Percentiles rank a stretch among this genome's conserved stretches.
Conservation (phyloP, 2,888 invertebrate genomes). For the Podotricha telesiphe region DNA sequence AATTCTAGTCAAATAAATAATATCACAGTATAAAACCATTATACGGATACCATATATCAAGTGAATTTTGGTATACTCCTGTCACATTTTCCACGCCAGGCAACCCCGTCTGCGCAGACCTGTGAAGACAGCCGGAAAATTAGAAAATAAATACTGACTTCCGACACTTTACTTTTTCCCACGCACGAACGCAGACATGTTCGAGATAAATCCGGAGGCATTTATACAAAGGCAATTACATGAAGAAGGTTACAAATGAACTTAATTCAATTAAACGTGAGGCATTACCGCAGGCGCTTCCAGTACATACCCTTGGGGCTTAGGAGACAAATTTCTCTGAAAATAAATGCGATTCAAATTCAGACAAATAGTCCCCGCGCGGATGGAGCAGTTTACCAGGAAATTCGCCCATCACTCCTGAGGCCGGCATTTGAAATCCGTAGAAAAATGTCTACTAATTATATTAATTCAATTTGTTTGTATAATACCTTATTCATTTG, state of each 20-base stretch:
- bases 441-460: conserved; percentile 51
- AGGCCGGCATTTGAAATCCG: conserved; percentile 59
- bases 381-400: conserved; percentile 79
- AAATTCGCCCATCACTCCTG: conserved; percentile 82
- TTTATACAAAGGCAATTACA: conserved; percentile 40
- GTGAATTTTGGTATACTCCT: conserved; percentile 62
- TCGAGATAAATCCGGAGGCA: conserved; percentile 31
- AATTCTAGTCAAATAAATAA: not conserved
- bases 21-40: conserved; percentile 26
- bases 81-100: conserved; percentile 64
- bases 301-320: conserved; percentile 70
- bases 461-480: conserved; percentile 47
- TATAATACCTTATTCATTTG: conserved; percentile 39
- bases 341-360: conserved; percentile 83
- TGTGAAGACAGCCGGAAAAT: conserved; percentile 81
- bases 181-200: conserved; percentile 29
- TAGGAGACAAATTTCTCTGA: conserved; percentile 80
- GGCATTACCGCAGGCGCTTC: conserved; percentile 64
- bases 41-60: conserved; percentile 52
- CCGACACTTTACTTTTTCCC: conserved; percentile 39
- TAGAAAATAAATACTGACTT: conserved; percentile 72
- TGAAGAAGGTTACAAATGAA: conserved; percentile 50
- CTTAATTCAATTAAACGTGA: conserved; percentile 77
- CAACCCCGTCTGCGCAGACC: conserved; percentile 54
- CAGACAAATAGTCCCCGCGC: conserved; percentile 82